Conservation (phyloP, 2,888 invertebrate species). For the Zaprionus lineosus region DNA sequence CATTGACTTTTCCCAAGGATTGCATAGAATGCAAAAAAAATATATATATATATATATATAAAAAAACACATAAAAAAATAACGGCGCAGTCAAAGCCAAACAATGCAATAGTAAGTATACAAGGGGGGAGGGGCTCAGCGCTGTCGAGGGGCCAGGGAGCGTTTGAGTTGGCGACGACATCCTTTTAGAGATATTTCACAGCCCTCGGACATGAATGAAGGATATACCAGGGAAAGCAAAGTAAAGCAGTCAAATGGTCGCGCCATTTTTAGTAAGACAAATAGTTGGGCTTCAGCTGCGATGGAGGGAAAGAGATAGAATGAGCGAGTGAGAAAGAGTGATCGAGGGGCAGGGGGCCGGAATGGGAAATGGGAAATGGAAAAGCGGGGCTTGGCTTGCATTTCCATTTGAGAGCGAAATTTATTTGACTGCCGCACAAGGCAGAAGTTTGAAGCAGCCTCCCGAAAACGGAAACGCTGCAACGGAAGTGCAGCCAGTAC, state of each 20-base stretch:
- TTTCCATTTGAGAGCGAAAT: slow-evolving; percentile 71
- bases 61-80: too few species aligned
- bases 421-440: slow-evolving; percentile 70
- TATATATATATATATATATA: too few species aligned
- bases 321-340: slow-evolving; percentile 1
- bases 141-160: background rate
- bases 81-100: slow-evolving; percentile 48
- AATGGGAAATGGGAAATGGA: background rate
- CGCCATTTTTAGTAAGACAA: slow-evolving; percentile 70
- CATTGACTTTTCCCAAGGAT: slow-evolving; percentile 60
- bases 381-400: slow-evolving; percentile 44
- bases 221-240: slow-evolving; percentile 38
- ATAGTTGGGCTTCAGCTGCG: slow-evolving; percentile 31
- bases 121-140: background rate
- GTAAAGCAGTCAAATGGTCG: slow-evolving; percentile 54
- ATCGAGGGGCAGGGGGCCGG: slow-evolving; percentile 5
- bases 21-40: slow-evolving; percentile 30
- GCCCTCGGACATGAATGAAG: slow-evolving; percentile 65
- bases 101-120: slow-evolving; percentile 20
- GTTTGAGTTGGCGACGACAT: slow-evolving; percentile 50
- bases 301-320: too few species aligned
- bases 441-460: slow-evolving; percentile 63
- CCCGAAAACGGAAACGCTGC: slow-evolving; percentile 58
- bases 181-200: slow-evolving; percentile 64
- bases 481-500: slow-evolving; percentile 60